Evolutionary conservation across 2,797 vertebrate species (phyloP).

Genomic region (Avahi laniger): DNA sequence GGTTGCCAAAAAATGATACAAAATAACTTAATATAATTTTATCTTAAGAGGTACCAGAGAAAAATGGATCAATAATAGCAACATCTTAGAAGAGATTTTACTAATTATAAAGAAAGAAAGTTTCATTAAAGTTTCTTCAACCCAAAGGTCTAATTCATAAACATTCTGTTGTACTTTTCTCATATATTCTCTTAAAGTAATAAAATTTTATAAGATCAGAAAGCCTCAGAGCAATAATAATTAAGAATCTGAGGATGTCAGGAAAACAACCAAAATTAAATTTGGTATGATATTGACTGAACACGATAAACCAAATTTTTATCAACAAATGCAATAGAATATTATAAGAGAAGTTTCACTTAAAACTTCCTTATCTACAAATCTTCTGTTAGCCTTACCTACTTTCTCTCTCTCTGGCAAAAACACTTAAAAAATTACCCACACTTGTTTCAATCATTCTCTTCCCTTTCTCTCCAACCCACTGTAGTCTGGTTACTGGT

Average conservation of each 20-base stretch:
- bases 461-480: background rate
- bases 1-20: background rate
- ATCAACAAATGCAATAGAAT: background rate
- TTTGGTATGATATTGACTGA: slow-evolving; percentile 51
- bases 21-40: background rate
- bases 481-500: background rate
- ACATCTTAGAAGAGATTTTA: background rate
- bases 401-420: background rate
- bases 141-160: background rate
- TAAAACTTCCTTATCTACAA: background rate
- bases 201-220: slow-evolving; percentile 33
- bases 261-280: slow-evolving; percentile 68
- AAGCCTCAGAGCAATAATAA: slow-evolving; percentile 48
- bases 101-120: background rate
- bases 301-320: background rate
- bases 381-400: background rate
- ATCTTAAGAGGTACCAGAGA: background rate
- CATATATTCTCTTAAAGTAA: slow-evolving; percentile 60
- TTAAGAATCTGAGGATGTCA: slow-evolving; percentile 51
- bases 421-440: background rate
- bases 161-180: slow-evolving; percentile 31
- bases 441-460: background rate
- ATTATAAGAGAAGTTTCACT: background rate
- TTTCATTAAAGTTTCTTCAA: background rate
- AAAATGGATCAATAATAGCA: background rate